These are phyloP conservation scores for Arctopsyche grandis DNA, from an alignment of 1,140 invertebrate genomes.

Conservation along the genomic window DNA sequence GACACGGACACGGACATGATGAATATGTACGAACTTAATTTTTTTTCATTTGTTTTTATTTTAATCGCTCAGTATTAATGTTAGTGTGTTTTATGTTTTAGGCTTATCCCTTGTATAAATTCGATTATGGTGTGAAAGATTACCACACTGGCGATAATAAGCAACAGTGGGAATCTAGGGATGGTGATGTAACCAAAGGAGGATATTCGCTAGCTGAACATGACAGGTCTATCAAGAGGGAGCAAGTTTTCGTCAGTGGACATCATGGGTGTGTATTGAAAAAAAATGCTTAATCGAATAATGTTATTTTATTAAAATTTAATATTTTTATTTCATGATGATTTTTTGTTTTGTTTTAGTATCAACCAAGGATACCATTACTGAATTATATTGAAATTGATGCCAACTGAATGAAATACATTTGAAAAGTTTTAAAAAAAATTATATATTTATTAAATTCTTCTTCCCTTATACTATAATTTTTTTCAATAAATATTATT, in stretches of 20 bases:
- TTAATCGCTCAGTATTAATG: not conserved
- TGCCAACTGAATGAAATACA: too few relatives aligned
- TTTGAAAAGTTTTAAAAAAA: too few relatives aligned
- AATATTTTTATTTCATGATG: not conserved
- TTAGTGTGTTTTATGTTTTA: slow-evolving; percentile 50
- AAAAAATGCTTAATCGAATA: too few relatives aligned
- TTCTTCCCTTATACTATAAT: too few relatives aligned
- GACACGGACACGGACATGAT: slow-evolving; percentile 24
- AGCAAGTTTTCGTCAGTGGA: slow-evolving; percentile 57
- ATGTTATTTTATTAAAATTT: slow-evolving; percentile 3
- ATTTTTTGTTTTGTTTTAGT: not conserved
- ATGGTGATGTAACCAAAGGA: slow-evolving; percentile 66
- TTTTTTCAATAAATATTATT: too few relatives aligned
- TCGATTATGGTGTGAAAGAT: slow-evolving; percentile 74
- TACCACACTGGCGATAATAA: slow-evolving; percentile 71
- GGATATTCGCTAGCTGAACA: slow-evolving; percentile 62
- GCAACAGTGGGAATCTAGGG: slow-evolving; percentile 64
- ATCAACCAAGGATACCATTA: too few relatives aligned
- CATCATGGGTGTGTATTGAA: slow-evolving; percentile 42
- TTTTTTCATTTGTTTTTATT: slow-evolving; percentile 57
- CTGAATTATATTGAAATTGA: too few relatives aligned
- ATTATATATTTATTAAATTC: too few relatives aligned
- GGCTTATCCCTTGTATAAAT: slow-evolving; percentile 64
- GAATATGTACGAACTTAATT: not conserved
- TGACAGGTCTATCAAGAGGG: slow-evolving; percentile 65